Evolutionary conservation across 1,140 invertebrate species (phyloP).

Genomic region (Drosophila yakuba): DNA sequence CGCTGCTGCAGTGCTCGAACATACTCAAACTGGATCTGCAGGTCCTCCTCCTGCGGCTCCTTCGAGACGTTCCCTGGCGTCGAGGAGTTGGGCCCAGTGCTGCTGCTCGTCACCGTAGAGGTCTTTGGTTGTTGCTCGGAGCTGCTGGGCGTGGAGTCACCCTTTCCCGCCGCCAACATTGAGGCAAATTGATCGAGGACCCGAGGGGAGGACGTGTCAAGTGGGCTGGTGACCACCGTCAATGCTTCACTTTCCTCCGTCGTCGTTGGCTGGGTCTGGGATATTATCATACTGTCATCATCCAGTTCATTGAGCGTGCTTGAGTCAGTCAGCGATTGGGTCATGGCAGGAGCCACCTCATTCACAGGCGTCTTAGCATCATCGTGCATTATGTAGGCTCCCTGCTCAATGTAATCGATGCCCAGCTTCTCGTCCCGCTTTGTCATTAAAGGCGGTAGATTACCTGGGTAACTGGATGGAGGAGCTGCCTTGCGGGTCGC

Average conservation of each 20-base stretch:
- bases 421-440: slow-evolving; percentile 76
- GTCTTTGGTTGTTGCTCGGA: slow-evolving; percentile 79
- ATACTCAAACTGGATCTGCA: slow-evolving; percentile 86
- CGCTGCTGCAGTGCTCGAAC: slow-evolving; percentile 89
- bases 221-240: slow-evolving; percentile 86
- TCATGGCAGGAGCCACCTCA: slow-evolving; percentile 66
- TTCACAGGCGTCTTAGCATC: slow-evolving; percentile 83
- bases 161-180: slow-evolving; percentile 53
- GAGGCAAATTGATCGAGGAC: slow-evolving; percentile 67
- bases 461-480: neutral
- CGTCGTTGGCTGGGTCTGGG: slow-evolving; percentile 85
- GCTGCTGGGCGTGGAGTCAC: slow-evolving; percentile 75
- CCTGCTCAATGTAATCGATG: slow-evolving; percentile 87
- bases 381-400: slow-evolving; percentile 83
- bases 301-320: slow-evolving; percentile 85
- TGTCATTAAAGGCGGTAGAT: slow-evolving; percentile 44
- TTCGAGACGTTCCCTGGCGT: slow-evolving; percentile 45
- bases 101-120: slow-evolving; percentile 58
- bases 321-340: slow-evolving; percentile 78
- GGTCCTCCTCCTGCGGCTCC: slow-evolving; percentile 56
- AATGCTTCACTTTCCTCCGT: slow-evolving; percentile 87
- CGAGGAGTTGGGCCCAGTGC: slow-evolving; percentile 48
- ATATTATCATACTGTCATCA: slow-evolving; percentile 86
- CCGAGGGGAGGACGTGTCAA: slow-evolving; percentile 84
- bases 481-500: slow-evolving; percentile 16